Conservation (phyloP, 30 jellyfish, hydroid and myxozoan genomes). For the Hydra vulgaris region DNA sequence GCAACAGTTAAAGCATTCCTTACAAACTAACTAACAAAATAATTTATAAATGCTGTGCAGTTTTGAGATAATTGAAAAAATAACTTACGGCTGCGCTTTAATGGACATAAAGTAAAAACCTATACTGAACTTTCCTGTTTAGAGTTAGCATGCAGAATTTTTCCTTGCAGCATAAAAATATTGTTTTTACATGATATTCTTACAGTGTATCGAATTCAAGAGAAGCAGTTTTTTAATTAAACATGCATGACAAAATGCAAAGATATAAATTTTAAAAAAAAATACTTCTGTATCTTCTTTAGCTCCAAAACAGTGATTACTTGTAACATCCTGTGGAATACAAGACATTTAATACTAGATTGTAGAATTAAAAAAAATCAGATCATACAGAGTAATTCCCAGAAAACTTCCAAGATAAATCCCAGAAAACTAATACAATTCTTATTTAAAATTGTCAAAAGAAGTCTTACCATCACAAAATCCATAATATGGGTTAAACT, state of each 20-base stretch:
- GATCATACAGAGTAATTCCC: neutral
- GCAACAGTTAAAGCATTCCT: neutral
- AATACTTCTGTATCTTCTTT: neutral
- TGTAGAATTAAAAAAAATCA: neutral
- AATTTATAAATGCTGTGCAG: neutral
- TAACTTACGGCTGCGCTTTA: neutral
- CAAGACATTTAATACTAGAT: neutral
- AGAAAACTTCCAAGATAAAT: too few relatives aligned
- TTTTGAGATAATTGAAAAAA: neutral
- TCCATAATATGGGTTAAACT: neutral
- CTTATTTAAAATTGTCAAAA: neutral
- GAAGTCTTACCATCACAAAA: neutral
- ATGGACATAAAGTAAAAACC: neutral
- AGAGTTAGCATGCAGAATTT: neutral
- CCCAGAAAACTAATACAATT: neutral
- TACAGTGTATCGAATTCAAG: neutral
- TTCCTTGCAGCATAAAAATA: neutral
- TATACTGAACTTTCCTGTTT: neutral
- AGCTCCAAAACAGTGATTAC: neutral
- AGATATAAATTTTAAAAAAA: neutral
- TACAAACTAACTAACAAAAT: neutral
- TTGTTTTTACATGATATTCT: neutral
- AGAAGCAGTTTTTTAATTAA: neutral
- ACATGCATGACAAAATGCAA: neutral
- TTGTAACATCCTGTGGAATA: neutral